A percentile compares a stretch with the other conserved stretches of the same genome.
phyloP scores from a whole-genome alignment of 2,797 vertebrate genomes.

The Mareca penelope region DNA sequence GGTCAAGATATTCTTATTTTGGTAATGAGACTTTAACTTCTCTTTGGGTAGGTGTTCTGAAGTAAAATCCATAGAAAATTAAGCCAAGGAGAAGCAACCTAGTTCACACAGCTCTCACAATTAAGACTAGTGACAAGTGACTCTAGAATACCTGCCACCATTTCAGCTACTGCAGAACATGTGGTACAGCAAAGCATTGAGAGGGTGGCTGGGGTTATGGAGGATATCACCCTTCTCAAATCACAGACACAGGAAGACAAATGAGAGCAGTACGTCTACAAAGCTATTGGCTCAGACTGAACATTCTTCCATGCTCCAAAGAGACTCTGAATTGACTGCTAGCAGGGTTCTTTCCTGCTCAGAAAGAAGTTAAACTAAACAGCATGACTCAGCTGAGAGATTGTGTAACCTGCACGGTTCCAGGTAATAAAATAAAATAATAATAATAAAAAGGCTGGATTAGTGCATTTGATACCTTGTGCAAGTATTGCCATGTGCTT shows the following conservation, averaged over 20 bases:
- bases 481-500: background rate
- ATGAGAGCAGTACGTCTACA: background rate
- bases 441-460: background rate
- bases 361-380: background rate
- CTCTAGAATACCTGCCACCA: background rate
- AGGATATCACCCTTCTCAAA: background rate
- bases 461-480: background rate
- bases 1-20: background rate
- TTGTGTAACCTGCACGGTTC: background rate
- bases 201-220: background rate
- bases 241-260: background rate
- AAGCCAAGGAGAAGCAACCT: background rate
- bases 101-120: background rate
- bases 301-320: background rate
- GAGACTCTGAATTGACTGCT: background rate
- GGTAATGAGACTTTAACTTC: background rate
- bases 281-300: background rate
- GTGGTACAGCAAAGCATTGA: background rate
- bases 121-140: background rate
- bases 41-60: background rate
- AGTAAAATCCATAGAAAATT: background rate
- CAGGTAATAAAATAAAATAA: background rate
- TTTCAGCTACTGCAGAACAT: background rate
- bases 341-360: background rate
- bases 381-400: background rate